Conservation (phyloP, 1,140 invertebrate genomes). For the Elymnias hypermnestra region DNA sequence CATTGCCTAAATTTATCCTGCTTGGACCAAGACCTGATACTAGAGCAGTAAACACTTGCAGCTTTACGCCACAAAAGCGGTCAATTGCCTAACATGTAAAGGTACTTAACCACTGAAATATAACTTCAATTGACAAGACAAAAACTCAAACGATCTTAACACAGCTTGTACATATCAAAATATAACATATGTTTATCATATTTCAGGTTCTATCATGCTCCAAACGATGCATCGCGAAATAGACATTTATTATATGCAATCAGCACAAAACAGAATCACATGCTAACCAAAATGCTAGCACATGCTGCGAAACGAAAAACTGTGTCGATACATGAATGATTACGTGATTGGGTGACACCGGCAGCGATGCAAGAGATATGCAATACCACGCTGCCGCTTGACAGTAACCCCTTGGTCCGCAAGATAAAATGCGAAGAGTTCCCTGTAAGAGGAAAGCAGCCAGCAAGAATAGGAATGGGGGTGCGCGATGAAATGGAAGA, state of each 20-base stretch:
- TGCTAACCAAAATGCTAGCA: constrained; percentile 48
- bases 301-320: constrained; percentile 46
- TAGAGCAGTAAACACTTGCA: too few species aligned
- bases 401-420: constrained; percentile 68
- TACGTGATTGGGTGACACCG: constrained; percentile 41
- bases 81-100: too few species aligned
- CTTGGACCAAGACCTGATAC: too few species aligned
- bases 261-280: constrained; percentile 18
- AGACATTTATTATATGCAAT: constrained; percentile 5
- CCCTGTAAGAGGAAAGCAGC: constrained; percentile 63
- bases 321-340: constrained; percentile 51
- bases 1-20: too few species aligned
- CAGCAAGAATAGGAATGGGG: constrained; percentile 64
- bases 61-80: too few species aligned
- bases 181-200: constrained; percentile 2
- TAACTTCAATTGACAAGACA: too few species aligned
- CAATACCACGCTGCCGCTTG: constrained; percentile 72
- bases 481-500: constrained; percentile 74
- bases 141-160: too few species aligned
- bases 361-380: constrained; percentile 76
- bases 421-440: constrained; percentile 77
- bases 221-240: constrained; percentile 11
- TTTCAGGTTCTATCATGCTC: constrained; percentile 38
- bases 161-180: too few species aligned
- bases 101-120: too few species aligned